Evolutionary conservation across 2,888 invertebrate species (phyloP).

Genomic region (Synanthedon formicaeformis): DNA sequence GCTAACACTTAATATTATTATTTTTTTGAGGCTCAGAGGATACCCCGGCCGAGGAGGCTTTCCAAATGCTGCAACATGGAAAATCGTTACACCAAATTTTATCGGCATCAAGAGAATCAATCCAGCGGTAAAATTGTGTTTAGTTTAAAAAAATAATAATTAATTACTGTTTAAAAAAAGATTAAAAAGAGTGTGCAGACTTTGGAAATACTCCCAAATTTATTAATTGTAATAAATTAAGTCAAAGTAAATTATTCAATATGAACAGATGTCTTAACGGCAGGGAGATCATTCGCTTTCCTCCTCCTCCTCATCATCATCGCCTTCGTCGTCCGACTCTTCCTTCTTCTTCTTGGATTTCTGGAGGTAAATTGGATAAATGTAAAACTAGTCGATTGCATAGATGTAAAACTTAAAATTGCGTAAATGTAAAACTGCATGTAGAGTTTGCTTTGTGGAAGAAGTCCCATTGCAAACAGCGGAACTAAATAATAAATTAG

Average conservation of each 20-base stretch:
- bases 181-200: conserved; percentile 31
- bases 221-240: conserved; percentile 68
- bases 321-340: conserved; percentile 73
- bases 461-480: too few species aligned
- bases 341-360: conserved; percentile 73
- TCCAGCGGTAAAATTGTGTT: too few species aligned
- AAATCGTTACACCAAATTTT: conserved; percentile 25
- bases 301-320: conserved; percentile 72
- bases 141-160: not conserved
- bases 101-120: conserved; percentile 7
- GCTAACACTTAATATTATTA: conserved; percentile 70
- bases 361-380: conserved; percentile 14
- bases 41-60: conserved; percentile 63
- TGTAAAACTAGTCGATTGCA: not conserved
- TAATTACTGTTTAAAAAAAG: not conserved
- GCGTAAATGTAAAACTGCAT: not conserved
- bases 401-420: not conserved
- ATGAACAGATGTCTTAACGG: conserved; percentile 58
- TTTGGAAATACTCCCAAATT: conserved; percentile 67
- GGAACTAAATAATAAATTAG: too few species aligned
- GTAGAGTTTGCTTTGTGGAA: not conserved
- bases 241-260: conserved; percentile 69
- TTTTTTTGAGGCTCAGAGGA: conserved; percentile 58
- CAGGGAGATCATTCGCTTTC: conserved; percentile 74
- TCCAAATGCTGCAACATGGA: conserved; percentile 57